Base-by-base conservation (phyloP, 2,888 invertebrate genomes). In the Anarsia innoxiella region DNA sequence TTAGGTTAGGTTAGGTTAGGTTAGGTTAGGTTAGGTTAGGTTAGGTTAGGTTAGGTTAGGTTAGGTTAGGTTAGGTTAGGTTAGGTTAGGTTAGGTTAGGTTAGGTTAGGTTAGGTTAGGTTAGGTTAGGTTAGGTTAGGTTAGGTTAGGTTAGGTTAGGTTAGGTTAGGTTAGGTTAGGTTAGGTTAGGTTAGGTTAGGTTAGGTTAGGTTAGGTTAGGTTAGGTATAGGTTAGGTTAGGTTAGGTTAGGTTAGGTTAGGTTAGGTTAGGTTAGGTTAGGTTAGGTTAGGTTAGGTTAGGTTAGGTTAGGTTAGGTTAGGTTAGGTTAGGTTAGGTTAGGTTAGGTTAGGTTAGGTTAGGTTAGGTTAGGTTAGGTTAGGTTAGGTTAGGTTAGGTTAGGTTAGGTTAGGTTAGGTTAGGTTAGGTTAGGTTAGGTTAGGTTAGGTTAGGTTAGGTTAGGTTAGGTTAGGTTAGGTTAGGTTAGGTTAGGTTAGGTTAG, bases 401-500 rank as follows among this genome's bases (percentile, higher is more conserved):
- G 33, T 39, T 39, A 32, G 37, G 37, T 37, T 37, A 40, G 44
- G 44, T 41, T 45, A 42, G 44, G 45, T 41, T 43, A 36, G 47
- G 41, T 48, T 34, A 37, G 37, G 37, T 37, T 37, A 37, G 37
- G 37, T 37, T 37, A 37, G 37, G 37, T 37, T 42, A 37, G 37
- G 37, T 37, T 37, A 37, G 37, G 37, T 37, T 37, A 32, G 37
- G 37, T 62, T 89, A 38, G 38, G 38, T 38, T 33, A 28, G 38
- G 38, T 38, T 33, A 38, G 38, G 38, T 38, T 28, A 38, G 38
- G 26, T 38, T 16, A 30, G 38, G 27, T 38, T 28, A 30, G 32
- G 38, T 38, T 33, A 28, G 38, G 35, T 35, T 35, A 28, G 92
- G 83, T 36, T 36, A 23, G 29, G 36, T 28, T 36, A 23, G 26